phyloP scores from a whole-genome alignment of 2,797 vertebrate species.

The Allobates femoralis region DNA sequence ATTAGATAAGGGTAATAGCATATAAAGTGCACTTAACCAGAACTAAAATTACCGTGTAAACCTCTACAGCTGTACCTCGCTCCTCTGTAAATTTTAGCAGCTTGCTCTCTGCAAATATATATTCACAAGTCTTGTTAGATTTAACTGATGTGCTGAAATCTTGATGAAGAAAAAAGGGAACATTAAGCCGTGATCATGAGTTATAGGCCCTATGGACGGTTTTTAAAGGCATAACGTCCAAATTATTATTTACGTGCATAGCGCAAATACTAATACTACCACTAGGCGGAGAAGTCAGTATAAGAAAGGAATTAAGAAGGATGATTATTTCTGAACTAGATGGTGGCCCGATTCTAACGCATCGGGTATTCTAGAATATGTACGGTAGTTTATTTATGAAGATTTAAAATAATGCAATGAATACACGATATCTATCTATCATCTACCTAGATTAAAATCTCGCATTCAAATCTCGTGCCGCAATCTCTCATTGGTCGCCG shows the following conservation, averaged over 20 bases:
- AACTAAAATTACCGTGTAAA: constrained; percentile 52
- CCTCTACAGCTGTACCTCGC: constrained; percentile 7
- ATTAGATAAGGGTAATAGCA: constrained; percentile 33
- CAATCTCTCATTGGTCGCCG: too few species aligned
- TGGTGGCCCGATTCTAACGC: too few species aligned
- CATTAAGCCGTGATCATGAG: background rate
- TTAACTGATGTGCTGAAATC: too few species aligned
- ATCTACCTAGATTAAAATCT: too few species aligned
- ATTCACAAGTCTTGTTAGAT: background rate
- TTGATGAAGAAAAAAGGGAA: too few species aligned
- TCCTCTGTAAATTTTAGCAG: constrained; percentile 11
- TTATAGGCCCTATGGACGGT: background rate
- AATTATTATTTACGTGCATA: too few species aligned
- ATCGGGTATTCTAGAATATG: too few species aligned
- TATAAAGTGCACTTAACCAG: constrained; percentile 45
- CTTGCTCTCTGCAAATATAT: background rate
- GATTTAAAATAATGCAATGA: too few species aligned
- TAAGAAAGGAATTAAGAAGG: background rate
- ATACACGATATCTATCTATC: too few species aligned
- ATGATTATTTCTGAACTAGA: background rate
- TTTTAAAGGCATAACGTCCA: background rate
- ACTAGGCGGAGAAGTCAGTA: constrained; percentile 10
- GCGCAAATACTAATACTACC: background rate
- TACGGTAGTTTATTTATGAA: too few species aligned
- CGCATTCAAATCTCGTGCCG: too few species aligned